Base-by-base conservation (phyloP, 2,797 vertebrate genomes). In the Melanogrammus aeglefinus region DNA sequence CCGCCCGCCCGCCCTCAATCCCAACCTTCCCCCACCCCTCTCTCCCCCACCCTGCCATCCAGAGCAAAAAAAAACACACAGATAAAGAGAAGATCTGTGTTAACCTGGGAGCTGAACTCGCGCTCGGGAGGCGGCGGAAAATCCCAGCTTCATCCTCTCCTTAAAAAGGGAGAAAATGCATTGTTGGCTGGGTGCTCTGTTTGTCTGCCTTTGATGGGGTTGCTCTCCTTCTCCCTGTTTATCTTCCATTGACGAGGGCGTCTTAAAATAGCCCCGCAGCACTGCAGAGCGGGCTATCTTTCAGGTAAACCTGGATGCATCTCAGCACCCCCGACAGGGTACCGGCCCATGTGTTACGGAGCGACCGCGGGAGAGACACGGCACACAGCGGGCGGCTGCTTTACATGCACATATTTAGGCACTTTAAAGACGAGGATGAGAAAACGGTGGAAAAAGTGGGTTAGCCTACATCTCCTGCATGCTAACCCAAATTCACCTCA, bases 21-120 rank as follows among this genome's bases (percentile, higher is more conserved):
- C 78, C 73, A 47, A 47, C 3, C 57, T 10, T 81, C 76, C 71
- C 31, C 31, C 33, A 39, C 73, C 51, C 77, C 31, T 41, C 36
- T 1, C 1, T 7, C 38, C 24, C 0, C 2, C 4, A 36, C 27
- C 51, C 70, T 24, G 4, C 7, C 76, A 75, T 0, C 75, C 76
- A 31, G 29, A 14, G 51, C 16, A 27, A 10, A 0, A 9, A 33
- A 14, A 71, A 9, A 33, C 4, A 71, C 24, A 33, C 24, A 71
- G 14, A 71, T 6, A 71, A 71, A 1, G 14, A 31, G 5, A 14
- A 4, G 14, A 16, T 27, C 12, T 29, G 13, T 71, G 69, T 71
- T 71, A 31, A 29, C 69, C 29, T 31, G 27, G 3, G 69, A 71
- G 69, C 69, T 31, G 24, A 33, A 70, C 69, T 27, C 63, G 13